phyloP scores from a whole-genome alignment of 2,888 invertebrate species.

The Nudaria mundana region DNA sequence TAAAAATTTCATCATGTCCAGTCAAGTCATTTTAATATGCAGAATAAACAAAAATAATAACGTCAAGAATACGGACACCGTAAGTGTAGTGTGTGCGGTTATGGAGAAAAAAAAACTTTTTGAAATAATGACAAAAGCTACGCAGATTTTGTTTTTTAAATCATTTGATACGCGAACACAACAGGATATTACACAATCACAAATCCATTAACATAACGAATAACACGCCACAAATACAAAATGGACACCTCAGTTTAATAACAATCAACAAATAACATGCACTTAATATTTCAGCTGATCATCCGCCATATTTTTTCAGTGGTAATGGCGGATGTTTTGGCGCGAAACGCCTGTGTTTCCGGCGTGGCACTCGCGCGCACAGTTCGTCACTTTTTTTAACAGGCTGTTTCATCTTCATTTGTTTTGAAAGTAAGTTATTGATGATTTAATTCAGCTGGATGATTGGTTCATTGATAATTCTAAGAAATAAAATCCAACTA shows the following conservation, averaged over 20 bases:
- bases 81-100: no score
- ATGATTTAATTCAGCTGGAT: conserved; percentile 15
- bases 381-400: conserved; percentile 41
- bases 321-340: conserved; percentile 50
- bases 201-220: conserved; percentile 15
- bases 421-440: conserved; percentile 22
- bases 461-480: conserved; percentile 8
- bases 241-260: conserved; percentile 32
- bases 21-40: no score
- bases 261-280: conserved; percentile 27
- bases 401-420: conserved; percentile 32
- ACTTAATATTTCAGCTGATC: conserved; percentile 33
- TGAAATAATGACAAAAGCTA: no score
- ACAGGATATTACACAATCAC: conserved; percentile 10
- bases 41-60: no score
- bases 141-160: no score
- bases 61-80: no score
- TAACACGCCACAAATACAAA: conserved; percentile 6
- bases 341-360: conserved; percentile 52
- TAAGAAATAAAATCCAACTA: no score
- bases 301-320: conserved; percentile 52
- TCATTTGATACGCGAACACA: neutral
- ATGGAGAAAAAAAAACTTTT: no score
- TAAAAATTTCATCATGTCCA: no score
- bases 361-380: conserved; percentile 45